phyloP scores from a whole-genome alignment of 2,797 vertebrate genomes.

The Naso thynnoides region DNA sequence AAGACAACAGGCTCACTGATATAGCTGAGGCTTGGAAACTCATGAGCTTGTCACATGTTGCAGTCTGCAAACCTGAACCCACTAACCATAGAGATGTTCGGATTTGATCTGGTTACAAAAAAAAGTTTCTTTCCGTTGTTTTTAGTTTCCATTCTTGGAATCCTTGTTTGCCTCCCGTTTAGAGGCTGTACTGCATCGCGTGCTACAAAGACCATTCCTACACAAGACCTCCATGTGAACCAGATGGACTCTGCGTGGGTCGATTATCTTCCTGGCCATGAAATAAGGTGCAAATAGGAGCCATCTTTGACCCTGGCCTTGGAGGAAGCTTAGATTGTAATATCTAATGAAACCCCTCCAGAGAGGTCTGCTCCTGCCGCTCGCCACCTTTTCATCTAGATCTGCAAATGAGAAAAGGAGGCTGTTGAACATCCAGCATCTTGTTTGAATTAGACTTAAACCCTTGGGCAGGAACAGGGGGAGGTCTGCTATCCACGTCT shows the following conservation, averaged over 20 bases:
- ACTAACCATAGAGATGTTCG: constrained; percentile 22
- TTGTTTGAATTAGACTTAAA: constrained; percentile 79
- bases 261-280: constrained; percentile 81
- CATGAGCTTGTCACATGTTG: constrained; percentile 71
- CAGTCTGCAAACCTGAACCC: constrained; percentile 36
- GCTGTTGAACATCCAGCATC: constrained; percentile 76
- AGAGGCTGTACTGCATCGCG: constrained; percentile 47
- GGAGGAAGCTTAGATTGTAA: constrained; percentile 79
- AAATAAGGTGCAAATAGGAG: constrained; percentile 84
- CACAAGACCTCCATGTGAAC: constrained; percentile 79
- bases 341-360: constrained; percentile 79
- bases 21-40: constrained; percentile 49
- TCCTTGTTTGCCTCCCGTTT: constrained; percentile 50
- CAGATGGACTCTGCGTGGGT: constrained; percentile 74
- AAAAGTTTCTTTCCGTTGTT: constrained; percentile 14
- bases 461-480: constrained; percentile 65
- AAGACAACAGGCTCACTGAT: constrained; percentile 70
- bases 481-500: constrained; percentile 53
- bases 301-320: constrained; percentile 83
- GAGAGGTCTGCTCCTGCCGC: constrained; percentile 71
- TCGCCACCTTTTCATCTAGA: constrained; percentile 75
- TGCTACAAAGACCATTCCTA: constrained; percentile 67
- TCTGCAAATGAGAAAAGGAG: constrained; percentile 73
- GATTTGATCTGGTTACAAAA: constrained; percentile 39
- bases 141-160: constrained; percentile 59